Evolutionary conservation across 2,888 invertebrate species (phyloP).

Genomic region (Tubulanus polymorphus): DNA sequence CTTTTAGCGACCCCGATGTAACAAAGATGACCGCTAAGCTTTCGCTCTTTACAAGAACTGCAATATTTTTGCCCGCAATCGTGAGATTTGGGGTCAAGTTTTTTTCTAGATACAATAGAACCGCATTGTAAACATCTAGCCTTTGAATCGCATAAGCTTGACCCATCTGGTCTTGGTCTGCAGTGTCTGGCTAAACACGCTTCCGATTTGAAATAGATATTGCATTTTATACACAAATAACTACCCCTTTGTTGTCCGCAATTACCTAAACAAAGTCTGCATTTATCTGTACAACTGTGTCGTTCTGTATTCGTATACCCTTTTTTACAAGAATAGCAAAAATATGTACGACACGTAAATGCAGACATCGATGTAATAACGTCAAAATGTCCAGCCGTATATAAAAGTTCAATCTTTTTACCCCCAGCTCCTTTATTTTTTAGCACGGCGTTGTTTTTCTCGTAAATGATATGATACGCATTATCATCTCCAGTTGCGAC

Average conservation of each 20-base stretch:
- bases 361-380: neutral
- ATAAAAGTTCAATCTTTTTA: neutral
- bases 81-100: neutral
- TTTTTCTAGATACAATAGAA: too few species aligned
- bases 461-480: too few species aligned
- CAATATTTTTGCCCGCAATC: neutral
- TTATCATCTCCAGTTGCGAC: too few species aligned
- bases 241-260: neutral
- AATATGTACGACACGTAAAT: neutral
- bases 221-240: neutral
- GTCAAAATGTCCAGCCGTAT: neutral
- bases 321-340: neutral
- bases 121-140: neutral
- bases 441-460: too few species aligned
- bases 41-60: neutral
- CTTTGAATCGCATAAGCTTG: neutral
- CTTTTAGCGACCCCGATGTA: too few species aligned
- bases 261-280: neutral
- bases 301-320: neutral
- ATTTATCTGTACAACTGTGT: neutral
- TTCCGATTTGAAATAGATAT: neutral
- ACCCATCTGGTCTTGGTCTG: neutral
- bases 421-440: neutral
- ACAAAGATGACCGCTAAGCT: neutral
- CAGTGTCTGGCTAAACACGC: neutral